A percentile compares a stretch with the other conserved stretches of the same genome.
phyloP scores from a whole-genome alignment of 2,797 vertebrate genomes.

The Phrynocephalus forsythii region DNA sequence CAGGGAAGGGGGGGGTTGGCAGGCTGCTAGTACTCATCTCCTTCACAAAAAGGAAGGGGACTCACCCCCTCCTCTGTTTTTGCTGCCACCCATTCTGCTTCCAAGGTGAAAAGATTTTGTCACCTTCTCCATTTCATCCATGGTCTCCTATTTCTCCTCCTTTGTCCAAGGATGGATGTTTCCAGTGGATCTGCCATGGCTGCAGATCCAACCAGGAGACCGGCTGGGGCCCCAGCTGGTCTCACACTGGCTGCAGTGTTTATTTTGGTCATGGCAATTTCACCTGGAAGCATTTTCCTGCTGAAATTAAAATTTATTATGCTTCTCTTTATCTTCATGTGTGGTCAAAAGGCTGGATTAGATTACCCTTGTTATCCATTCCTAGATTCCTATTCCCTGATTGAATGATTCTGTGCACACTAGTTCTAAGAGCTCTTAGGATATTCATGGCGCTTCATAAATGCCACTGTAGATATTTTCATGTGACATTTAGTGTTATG shows the following conservation, averaged over 20 bases:
- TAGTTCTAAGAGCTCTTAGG: not conserved
- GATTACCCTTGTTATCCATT: no score
- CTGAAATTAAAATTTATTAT: not conserved
- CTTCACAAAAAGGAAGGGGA: not conserved
- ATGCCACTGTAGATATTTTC: not conserved
- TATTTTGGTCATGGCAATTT: not conserved
- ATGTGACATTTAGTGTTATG: not conserved
- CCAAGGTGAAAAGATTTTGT: not conserved
- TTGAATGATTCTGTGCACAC: no score
- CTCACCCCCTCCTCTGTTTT: not conserved
- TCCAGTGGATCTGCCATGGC: no score
- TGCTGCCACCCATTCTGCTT: not conserved
- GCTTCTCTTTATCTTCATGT: not conserved
- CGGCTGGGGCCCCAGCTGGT: not conserved
- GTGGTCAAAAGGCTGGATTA: no score
- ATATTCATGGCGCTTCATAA: not conserved
- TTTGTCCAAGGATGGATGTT: not conserved
- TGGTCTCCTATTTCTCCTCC: not conserved
- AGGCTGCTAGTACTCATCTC: not conserved
- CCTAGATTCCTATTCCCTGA: no score
- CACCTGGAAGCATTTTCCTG: not conserved
- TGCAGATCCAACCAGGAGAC: not conserved
- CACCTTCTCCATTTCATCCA: not conserved
- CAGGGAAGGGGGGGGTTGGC: no score
- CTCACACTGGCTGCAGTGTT: not conserved